Percentiles rank a stretch among this genome's conserved stretches.
These are phyloP conservation scores for Limonius californicus DNA, from an alignment of 1,140 invertebrate genomes.

Conservation along the genomic window DNA sequence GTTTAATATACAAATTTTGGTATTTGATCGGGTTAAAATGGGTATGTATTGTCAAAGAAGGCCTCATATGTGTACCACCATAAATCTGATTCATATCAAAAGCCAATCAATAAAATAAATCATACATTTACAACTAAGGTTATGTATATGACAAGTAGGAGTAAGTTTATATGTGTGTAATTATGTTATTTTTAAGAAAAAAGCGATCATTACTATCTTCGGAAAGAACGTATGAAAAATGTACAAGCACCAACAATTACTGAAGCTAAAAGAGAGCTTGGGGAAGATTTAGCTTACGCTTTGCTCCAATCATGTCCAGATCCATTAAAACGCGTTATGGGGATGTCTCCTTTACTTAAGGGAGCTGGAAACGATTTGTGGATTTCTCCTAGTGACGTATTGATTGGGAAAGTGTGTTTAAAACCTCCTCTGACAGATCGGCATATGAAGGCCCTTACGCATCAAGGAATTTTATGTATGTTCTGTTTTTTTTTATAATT, in stretches of 20 bases:
- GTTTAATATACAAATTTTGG: too few relatives aligned
- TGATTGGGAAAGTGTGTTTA: conserved; percentile 41
- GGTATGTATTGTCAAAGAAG: too few relatives aligned
- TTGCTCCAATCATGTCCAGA: conserved; percentile 37
- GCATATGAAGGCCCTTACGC: conserved; percentile 45
- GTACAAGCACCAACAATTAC: conserved; percentile 16
- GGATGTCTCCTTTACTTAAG: conserved; percentile 35
- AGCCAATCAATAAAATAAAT: too few relatives aligned
- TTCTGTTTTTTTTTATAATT: background rate
- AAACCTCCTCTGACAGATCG: conserved; percentile 40
- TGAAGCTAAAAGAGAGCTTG: conserved; percentile 24
- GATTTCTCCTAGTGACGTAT: conserved; percentile 44
- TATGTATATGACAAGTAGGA: too few relatives aligned
- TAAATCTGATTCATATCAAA: too few relatives aligned
- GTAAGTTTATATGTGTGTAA: too few relatives aligned
- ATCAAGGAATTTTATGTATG: conserved; percentile 48
- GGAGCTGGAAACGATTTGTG: conserved; percentile 38
- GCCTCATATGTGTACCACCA: too few relatives aligned
- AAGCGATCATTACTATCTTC: conserved; percentile 21
- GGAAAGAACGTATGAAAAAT: conserved; percentile 17
- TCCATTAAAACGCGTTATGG: conserved; percentile 33
- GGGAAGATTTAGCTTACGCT: conserved; percentile 32
- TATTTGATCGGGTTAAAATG: too few relatives aligned
- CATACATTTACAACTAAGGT: too few relatives aligned
- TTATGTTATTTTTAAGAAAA: too few relatives aligned